These are phyloP conservation scores for Drosophila pegasa DNA, from an alignment of 2,888 invertebrate species.

Conservation along the genomic window DNA sequence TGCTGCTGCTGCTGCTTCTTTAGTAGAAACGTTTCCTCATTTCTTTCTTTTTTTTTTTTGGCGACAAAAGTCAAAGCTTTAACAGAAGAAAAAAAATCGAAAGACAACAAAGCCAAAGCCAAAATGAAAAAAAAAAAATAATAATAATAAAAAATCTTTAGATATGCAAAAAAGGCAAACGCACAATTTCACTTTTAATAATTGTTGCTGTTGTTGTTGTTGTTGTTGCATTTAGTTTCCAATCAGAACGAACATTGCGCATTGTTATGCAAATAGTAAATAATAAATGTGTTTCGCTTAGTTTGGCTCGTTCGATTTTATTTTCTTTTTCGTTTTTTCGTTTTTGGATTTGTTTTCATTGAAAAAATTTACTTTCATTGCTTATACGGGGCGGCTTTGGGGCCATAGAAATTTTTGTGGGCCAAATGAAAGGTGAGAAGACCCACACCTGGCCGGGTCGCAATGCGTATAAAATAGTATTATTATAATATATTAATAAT, in stretches of 20 bases:
- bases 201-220: conserved; percentile 16
- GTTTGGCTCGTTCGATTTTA: conserved; percentile 4
- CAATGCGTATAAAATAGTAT: background rate
- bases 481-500: background rate
- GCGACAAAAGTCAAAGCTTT: conserved; percentile 38
- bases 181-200: conserved; percentile 66
- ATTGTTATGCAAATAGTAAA: conserved; percentile 70
- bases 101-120: conserved; percentile 31
- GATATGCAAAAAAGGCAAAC: conserved; percentile 72
- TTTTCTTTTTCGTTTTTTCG: too few species aligned
- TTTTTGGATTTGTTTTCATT: conserved; percentile 65
- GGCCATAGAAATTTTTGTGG: conserved; percentile 54
- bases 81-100: conserved; percentile 5
- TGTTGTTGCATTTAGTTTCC: conserved; percentile 9
- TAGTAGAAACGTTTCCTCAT: conserved; percentile 44
- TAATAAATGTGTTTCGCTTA: background rate
- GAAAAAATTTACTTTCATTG: conserved; percentile 78
- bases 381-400: conserved; percentile 57
- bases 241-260: conserved; percentile 55
- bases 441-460: background rate
- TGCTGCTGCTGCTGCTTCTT: conserved; percentile 7
- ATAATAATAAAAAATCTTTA: conserved; percentile 34
- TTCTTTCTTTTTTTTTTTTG: conserved; percentile 50
- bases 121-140: conserved; percentile 19
- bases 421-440: conserved; percentile 36